These are phyloP conservation scores for Caenorhabditis brenneri DNA, from an alignment of 1,140 invertebrate species.

Conservation along the genomic window DNA sequence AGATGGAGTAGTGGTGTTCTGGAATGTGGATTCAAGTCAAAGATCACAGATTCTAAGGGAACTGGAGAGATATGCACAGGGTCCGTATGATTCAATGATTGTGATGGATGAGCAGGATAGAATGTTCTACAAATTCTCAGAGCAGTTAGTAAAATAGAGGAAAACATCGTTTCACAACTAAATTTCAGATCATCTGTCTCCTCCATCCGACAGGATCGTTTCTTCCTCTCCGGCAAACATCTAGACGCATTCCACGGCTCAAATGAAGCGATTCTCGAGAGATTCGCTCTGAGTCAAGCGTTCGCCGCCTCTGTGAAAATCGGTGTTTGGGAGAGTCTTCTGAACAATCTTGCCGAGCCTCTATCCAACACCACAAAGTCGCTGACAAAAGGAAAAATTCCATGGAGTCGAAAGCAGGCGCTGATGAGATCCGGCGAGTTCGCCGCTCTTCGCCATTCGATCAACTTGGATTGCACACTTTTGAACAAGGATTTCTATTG, in stretches of 20 bases:
- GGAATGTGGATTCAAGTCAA: conserved; percentile 53
- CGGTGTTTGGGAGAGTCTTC: conserved; percentile 62
- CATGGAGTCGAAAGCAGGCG: conserved; percentile 59
- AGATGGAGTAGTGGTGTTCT: conserved; percentile 58
- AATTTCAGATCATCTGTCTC: background rate
- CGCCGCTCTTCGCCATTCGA: conserved; percentile 61
- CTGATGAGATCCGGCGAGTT: conserved; percentile 62
- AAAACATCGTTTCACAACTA: background rate
- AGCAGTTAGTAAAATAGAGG: background rate
- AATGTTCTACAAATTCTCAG: conserved; percentile 46
- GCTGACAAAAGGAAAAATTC: conserved; percentile 54
- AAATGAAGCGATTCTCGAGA: conserved; percentile 53
- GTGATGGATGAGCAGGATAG: conserved; percentile 49
- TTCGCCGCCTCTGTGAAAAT: conserved; percentile 65
- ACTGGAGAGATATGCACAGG: conserved; percentile 42
- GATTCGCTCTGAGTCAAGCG: conserved; percentile 62
- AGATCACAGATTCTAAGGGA: conserved; percentile 45
- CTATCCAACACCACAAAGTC: conserved; percentile 57
- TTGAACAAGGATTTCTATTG: conserved; percentile 65
- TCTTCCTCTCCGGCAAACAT: conserved; percentile 51
- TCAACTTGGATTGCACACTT: conserved; percentile 61
- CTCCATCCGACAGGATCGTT: conserved; percentile 43
- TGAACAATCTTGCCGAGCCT: conserved; percentile 60
- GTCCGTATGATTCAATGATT: conserved; percentile 47
- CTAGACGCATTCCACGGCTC: conserved; percentile 7